Evolutionary conservation across 2,113 vertebrate species (phyloP).

Genomic region (Sminthopsis crassicaudata): DNA sequence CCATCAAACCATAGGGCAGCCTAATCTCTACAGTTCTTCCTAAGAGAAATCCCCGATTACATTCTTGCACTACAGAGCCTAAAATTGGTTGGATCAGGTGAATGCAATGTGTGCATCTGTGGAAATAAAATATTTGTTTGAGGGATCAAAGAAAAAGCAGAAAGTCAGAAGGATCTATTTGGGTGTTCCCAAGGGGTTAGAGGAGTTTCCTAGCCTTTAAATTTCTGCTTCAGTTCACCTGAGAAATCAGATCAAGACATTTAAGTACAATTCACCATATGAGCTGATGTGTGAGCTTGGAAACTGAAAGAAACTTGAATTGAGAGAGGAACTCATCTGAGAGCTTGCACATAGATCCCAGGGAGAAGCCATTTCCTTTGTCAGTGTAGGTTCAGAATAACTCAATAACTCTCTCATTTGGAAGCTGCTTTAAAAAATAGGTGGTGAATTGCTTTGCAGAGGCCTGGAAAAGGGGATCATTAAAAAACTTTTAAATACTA

Average conservation of each 20-base stretch:
- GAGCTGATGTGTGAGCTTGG: conserved; percentile 1
- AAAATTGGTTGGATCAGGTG: conserved; percentile 13
- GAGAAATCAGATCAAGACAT: conserved; percentile 63
- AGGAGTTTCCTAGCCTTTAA: conserved; percentile 43
- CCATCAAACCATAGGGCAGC: not conserved
- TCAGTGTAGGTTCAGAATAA: not conserved
- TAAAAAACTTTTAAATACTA: conserved; percentile 44
- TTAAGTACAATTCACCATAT: conserved; percentile 41
- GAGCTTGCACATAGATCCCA: conserved; percentile 25
- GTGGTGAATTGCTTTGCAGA: not conserved
- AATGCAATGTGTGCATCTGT: conserved; percentile 15
- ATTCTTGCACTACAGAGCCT: conserved; percentile 11
- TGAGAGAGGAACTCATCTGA: conserved; percentile 49
- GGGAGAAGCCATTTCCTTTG: conserved; percentile 38
- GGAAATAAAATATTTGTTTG: conserved; percentile 62
- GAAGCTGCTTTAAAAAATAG: conserved; percentile 4
- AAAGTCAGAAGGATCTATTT: conserved; percentile 38
- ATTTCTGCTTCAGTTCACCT: conserved; percentile 60
- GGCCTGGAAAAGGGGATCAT: not conserved
- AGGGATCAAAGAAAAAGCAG: conserved; percentile 30
- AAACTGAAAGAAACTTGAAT: conserved; percentile 47
- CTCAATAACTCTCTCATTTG: not conserved
- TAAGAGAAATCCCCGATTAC: not conserved
- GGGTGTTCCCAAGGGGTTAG: conserved; percentile 58
- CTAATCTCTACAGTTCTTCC: conserved; percentile 27